Evolutionary conservation across 1,140 invertebrate species (phyloP), one percentile per base, ranked within the genome.

Genomic region (Holcopasites calliopsidis): DNA sequence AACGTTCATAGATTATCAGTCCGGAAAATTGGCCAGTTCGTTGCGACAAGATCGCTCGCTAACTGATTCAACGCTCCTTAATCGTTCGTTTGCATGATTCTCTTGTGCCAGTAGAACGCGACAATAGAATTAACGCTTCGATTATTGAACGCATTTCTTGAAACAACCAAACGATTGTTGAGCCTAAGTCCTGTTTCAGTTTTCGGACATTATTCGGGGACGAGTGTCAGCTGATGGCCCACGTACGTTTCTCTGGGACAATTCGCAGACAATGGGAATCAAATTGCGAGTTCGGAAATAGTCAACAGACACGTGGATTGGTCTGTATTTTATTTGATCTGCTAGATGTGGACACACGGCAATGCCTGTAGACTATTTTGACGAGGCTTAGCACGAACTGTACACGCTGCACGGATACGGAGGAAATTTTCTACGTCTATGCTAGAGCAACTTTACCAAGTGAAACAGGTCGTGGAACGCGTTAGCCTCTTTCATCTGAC

Each of bases 1-100:
- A 75, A 38, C 65, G 60, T 76, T 70, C 66, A 44, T 44, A 80
- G 79, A 82, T 81, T 81, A 77, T 82, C 76, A 69, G 76, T 40
- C 55, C 66, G 62, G 65, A 66, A 73, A 83, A 84, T 82, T 83
- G 69, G 55, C 71, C 57, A 74, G 66, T 62, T 79, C 66, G 31
- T 64, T 47, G 31, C 61, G 33, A 77, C 52, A 21, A 68, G 47
- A 50, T 76, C 65, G 28, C 40, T 49, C 70, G 16, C 69, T 65
- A 64, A 49, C 65, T 31, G 58, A 57, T 58, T 71, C 10, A n/a
- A 57, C 64, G 18, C 57, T 31, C n/a, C 55, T 57, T 75, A 76
- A 49, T 62, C 55, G 40, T 58, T 58, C 71, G 23, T 52, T 69
- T 55, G 69, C 54, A 55, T 38, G 42, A 69, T 54, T 49, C 69